A percentile compares a stretch with the other conserved stretches of the same genome.
phyloP scores from a whole-genome alignment of 2,113 vertebrate genomes.

The Caranx ignobilis region DNA sequence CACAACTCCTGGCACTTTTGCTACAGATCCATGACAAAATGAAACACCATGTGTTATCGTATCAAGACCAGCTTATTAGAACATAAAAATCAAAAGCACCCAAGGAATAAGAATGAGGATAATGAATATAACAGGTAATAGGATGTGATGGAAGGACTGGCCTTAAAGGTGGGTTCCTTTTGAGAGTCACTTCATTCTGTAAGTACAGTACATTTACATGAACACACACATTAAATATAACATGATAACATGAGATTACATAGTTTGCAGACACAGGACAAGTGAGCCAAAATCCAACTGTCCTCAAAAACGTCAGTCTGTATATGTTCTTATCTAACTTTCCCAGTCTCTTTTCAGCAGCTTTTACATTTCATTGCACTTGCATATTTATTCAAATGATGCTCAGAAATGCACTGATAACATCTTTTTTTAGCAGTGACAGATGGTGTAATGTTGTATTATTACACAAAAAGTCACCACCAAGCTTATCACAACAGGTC shows the following conservation, averaged over 20 bases:
- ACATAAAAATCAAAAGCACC: conserved; percentile 86
- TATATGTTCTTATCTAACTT: not conserved
- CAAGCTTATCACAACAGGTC: not conserved
- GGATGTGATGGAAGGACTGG: conserved; percentile 62
- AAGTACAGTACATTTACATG: conserved; percentile 34
- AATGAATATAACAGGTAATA: conserved; percentile 76
- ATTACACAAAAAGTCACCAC: not conserved
- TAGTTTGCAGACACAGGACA: not conserved
- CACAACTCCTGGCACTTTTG: conserved; percentile 95
- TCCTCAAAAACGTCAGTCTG: not conserved
- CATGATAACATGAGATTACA: not conserved
- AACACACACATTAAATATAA: conserved; percentile 30
- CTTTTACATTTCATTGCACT: not conserved
- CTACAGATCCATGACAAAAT: conserved; percentile 91
- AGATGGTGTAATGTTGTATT: not conserved
- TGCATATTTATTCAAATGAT: not conserved
- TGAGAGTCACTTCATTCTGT: conserved; percentile 41
- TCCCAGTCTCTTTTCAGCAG: not conserved
- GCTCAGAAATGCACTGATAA: not conserved
- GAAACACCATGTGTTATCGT: conserved; percentile 96
- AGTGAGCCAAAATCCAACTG: not conserved
- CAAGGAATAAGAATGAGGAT: conserved; percentile 70
- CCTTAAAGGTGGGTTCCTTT: conserved; percentile 45
- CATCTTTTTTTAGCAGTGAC: not conserved
- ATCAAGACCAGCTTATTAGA: conserved; percentile 92